Percentiles rank a stretch among this genome's conserved stretches.
Conservation (phyloP, 2,797 vertebrate genomes). For the Lepus oiostolus region DNA sequence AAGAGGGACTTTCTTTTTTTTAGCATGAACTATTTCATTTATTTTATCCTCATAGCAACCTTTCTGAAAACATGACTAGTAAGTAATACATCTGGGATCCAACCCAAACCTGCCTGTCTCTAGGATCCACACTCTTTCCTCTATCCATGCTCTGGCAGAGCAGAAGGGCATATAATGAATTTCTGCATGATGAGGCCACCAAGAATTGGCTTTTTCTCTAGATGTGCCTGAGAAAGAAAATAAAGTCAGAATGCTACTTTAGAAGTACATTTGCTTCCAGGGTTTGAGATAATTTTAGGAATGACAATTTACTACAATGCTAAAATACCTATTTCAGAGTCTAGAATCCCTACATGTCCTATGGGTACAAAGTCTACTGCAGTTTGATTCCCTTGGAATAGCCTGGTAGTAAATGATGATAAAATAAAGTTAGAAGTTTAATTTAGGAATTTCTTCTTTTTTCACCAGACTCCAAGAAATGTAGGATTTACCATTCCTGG, state of each 20-base stretch:
- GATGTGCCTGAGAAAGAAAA: neutral
- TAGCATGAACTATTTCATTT: neutral
- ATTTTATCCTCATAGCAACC: neutral
- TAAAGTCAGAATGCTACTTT: neutral
- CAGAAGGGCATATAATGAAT: neutral
- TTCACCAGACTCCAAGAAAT: constrained; percentile 11
- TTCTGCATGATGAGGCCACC: neutral
- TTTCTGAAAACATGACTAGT: neutral
- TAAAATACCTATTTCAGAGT: neutral
- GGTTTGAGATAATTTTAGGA: neutral
- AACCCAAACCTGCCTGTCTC: neutral
- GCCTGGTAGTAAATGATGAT: neutral
- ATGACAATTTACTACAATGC: neutral
- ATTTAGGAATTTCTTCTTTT: neutral
- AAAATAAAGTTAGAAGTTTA: constrained; percentile 22
- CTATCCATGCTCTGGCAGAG: neutral
- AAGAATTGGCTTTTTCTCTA: neutral
- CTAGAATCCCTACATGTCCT: neutral
- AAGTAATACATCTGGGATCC: neutral
- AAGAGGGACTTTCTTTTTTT: neutral
- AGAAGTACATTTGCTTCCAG: constrained; percentile 6
- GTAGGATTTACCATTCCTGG: neutral
- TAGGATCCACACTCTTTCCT: neutral
- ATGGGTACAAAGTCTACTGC: neutral
- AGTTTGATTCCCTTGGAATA: neutral